Base-by-base conservation (phyloP, 1,140 invertebrate genomes). In the Microplitis demolitor region DNA sequence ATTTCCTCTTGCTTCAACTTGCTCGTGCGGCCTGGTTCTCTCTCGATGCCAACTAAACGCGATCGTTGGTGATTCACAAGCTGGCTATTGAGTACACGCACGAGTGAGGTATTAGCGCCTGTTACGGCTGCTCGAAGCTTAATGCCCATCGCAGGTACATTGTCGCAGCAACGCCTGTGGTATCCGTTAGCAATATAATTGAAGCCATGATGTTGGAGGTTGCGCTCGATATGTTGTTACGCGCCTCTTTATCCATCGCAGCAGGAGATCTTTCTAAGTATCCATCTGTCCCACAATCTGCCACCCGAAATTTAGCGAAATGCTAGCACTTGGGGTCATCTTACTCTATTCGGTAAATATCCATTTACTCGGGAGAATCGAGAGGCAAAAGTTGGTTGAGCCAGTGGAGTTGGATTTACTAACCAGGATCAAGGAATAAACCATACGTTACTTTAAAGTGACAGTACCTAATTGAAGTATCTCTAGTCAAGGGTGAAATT, bases 401-500 rank as follows among this genome's bases (percentile, higher is more conserved):
- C 6, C 39, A 45, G 6, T 45, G 2, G 8, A 45, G 39, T 11
- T 11, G 39, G 8, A 45, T 45, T 0, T 45, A 45, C 6, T 45
- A 45, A 45, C 31, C 58, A 31, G 58, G 5, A 11, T 31, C 31
- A 33, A 31, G 58, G 5, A 61, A 61, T 33, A 4, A 31, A 31
- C 62, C 39, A 50, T 64, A 64, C 34, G 16, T 64, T 64, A 70
- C 74, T 69, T 70, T 68, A 71, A 72, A 75, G 62, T 71, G 68
- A 73, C 69, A 66, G 63, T 51, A 34, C 56, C 71, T 76, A 68
- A 73, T 76, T 73, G 71, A 73, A 35, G 70, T 50, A 63, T 71
- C 74, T 73, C 66, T 76, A 71, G 60, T 72, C 74, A 71, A 76
- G 71, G 68, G 71, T 73, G 71, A 76, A 76, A 76, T 76, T 76